These are phyloP conservation scores for Hypotaenidia philippensis DNA, from an alignment of 2,797 vertebrate genomes.

Conservation along the genomic window DNA sequence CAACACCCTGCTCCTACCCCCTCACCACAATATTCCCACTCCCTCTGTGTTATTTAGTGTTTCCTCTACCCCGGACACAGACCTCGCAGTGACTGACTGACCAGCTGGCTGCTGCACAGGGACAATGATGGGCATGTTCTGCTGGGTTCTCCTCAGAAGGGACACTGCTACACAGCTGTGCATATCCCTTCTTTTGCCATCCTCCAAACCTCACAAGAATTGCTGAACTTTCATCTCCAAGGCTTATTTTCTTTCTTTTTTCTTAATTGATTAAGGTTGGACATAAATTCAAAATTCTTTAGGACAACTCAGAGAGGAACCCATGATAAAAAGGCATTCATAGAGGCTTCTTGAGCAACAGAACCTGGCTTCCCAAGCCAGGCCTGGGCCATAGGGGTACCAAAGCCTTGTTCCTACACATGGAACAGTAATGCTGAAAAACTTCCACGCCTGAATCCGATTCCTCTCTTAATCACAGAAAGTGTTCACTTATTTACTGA, in stretches of 20 bases:
- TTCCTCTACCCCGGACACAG: background rate
- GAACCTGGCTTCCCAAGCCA: background rate
- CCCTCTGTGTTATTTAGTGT: background rate
- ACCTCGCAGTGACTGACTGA: background rate
- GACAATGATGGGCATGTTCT: background rate
- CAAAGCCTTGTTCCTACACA: background rate
- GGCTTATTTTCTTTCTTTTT: background rate
- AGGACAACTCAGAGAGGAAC: background rate
- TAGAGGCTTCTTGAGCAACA: background rate
- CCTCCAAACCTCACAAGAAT: background rate
- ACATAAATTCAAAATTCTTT: background rate
- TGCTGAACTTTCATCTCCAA: background rate
- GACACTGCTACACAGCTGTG: rapidly evolving
- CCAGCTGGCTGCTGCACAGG: background rate
- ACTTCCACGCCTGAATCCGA: background rate
- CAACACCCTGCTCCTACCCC: background rate
- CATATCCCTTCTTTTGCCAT: background rate
- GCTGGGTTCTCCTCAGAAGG: background rate
- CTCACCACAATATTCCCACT: background rate
- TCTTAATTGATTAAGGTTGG: background rate
- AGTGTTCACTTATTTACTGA: background rate
- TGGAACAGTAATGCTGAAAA: background rate
- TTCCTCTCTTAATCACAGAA: background rate
- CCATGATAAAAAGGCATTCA: background rate
- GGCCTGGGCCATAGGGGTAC: background rate